Evolutionary conservation across 2,113 vertebrate species (phyloP).

Genomic region (Saimiri boliviensis): DNA sequence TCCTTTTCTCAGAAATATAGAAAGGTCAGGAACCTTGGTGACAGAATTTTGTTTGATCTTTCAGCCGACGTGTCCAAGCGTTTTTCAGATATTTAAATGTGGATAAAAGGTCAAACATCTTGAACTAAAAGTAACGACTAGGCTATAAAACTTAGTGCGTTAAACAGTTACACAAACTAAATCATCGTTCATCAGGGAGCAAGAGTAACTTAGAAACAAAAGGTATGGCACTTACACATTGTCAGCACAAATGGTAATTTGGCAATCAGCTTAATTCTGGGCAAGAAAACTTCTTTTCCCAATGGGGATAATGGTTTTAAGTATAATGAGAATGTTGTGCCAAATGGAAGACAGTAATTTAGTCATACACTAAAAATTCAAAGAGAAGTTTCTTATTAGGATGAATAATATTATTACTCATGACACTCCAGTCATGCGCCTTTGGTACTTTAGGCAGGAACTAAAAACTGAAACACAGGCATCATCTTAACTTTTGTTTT

Average conservation of each 20-base stretch:
- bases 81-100: slow-evolving; percentile 76
- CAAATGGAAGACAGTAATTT: slow-evolving; percentile 54
- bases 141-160: slow-evolving; percentile 59
- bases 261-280: slow-evolving; percentile 48
- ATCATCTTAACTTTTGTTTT: slow-evolving; percentile 1
- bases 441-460: not conserved
- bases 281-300: slow-evolving; percentile 39
- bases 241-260: slow-evolving; percentile 57
- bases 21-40: slow-evolving; percentile 66
- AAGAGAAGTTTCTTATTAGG: slow-evolving; percentile 37
- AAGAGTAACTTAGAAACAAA: slow-evolving; percentile 44
- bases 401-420: slow-evolving; percentile 40
- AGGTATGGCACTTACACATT: not conserved
- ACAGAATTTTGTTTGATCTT: slow-evolving; percentile 69
- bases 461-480: not conserved
- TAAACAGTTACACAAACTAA: slow-evolving; percentile 48
- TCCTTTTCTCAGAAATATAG: slow-evolving; percentile 51
- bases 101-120: slow-evolving; percentile 65
- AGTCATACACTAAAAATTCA: slow-evolving; percentile 35
- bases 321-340: slow-evolving; percentile 57
- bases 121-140: slow-evolving; percentile 51
- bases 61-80: slow-evolving; percentile 64
- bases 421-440: not conserved
- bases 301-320: slow-evolving; percentile 2
- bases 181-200: not conserved